Percentiles rank a stretch among this genome's conserved stretches.
Evolutionary conservation across 2,113 vertebrate species (phyloP).

Genomic region (Lophochroa leadbeateri): DNA sequence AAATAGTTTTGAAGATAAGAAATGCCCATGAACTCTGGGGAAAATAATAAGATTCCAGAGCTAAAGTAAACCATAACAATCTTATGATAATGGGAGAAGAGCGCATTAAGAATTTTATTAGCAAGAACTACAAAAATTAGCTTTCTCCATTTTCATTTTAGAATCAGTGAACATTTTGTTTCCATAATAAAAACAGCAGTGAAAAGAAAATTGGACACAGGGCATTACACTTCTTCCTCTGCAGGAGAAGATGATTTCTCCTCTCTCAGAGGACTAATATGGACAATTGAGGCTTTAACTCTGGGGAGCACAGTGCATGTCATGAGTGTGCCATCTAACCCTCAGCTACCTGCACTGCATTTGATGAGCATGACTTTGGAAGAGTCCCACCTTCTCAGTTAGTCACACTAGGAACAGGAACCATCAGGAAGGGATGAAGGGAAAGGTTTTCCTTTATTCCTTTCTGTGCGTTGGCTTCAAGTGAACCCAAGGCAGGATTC

Average conservation of each 20-base stretch:
- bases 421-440: neutral
- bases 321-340: fast-evolving
- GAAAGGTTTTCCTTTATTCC: neutral
- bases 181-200: conserved; percentile 71
- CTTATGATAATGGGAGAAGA: conserved; percentile 60
- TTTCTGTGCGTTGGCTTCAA: neutral
- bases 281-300: neutral
- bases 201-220: conserved; percentile 73
- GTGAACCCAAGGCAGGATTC: neutral
- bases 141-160: conserved; percentile 56
- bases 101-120: conserved; percentile 69
- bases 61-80: conserved; percentile 59
- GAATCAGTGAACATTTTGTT: conserved; percentile 57
- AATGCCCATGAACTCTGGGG: conserved; percentile 5
- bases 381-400: neutral
- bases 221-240: conserved; percentile 62
- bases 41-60: conserved; percentile 58
- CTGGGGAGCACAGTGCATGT: neutral
- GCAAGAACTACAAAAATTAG: conserved; percentile 66
- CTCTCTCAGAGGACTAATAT: neutral
- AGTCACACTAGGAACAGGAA: neutral
- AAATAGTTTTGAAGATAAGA: conserved; percentile 31
- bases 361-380: neutral
- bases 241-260: conserved; percentile 10
- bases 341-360: neutral